These are phyloP conservation scores for Heterohyrax brucei DNA, from an alignment of 2,797 vertebrate species.

Conservation along the genomic window DNA sequence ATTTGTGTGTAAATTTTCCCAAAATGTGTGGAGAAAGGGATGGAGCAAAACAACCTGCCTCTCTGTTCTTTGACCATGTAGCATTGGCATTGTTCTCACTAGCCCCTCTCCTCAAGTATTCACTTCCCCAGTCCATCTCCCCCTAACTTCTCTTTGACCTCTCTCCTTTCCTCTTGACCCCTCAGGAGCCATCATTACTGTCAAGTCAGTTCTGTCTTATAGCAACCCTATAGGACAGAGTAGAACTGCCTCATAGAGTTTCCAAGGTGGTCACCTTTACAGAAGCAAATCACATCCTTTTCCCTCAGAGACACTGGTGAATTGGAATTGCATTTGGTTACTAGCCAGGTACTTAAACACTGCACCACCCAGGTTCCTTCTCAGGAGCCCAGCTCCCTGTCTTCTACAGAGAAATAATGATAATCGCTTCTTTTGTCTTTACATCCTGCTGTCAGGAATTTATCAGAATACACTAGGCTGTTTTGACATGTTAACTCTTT, in stretches of 20 bases:
- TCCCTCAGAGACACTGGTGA: no score
- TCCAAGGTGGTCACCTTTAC: no score
- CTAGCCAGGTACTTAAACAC: no score
- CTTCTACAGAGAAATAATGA: neutral
- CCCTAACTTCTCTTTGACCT: neutral
- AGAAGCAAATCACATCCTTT: no score
- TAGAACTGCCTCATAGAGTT: no score
- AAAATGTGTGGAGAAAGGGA: neutral
- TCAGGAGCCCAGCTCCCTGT: neutral
- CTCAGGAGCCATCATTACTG: neutral
- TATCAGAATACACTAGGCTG: neutral
- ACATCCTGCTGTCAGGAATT: neutral
- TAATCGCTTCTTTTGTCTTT: neutral
- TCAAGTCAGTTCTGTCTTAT: no score
- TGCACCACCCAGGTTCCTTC: no score
- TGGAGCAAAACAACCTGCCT: neutral
- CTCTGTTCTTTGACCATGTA: neutral
- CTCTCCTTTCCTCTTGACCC: neutral
- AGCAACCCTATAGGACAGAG: no score
- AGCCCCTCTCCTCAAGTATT: neutral
- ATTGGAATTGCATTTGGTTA: no score
- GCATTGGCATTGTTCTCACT: neutral
- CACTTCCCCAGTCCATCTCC: neutral
- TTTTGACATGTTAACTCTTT: neutral
- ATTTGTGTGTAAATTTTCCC: neutral